Evolutionary conservation across 1,140 invertebrate species (phyloP).

Genomic region (Prorops nasuta): DNA sequence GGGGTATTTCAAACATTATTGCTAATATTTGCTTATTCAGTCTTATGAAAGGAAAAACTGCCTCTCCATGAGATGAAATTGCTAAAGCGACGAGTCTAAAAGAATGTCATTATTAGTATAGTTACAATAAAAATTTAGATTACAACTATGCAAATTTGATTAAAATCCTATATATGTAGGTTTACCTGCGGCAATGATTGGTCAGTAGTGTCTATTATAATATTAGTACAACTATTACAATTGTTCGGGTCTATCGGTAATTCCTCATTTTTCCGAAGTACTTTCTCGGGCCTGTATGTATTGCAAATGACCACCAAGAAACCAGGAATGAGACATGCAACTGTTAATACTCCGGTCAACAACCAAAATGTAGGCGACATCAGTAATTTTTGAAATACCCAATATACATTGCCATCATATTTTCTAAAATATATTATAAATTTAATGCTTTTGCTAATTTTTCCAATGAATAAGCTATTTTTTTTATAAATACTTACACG

Average conservation of each 20-base stretch:
- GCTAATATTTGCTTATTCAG: background rate
- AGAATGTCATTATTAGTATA: background rate
- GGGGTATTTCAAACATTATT: too few relatives aligned
- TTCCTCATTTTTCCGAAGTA: conserved; percentile 27
- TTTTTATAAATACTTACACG: conserved; percentile 55
- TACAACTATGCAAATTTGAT: background rate
- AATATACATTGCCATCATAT: conserved; percentile 63
- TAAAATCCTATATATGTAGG: background rate
- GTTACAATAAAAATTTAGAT: background rate
- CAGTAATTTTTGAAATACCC: conserved; percentile 63
- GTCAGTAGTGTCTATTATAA: background rate
- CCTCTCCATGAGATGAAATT: conserved; percentile 20
- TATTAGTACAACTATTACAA: background rate
- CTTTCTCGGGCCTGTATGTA: conserved; percentile 18
- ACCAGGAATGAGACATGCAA: conserved; percentile 64
- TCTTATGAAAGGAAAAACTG: conserved; percentile 12
- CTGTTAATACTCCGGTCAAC: conserved; percentile 57
- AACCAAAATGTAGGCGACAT: conserved; percentile 63
- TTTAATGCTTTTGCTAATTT: too few relatives aligned
- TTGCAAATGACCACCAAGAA: conserved; percentile 45
- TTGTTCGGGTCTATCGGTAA: background rate
- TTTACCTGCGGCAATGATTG: background rate
- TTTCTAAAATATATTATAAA: conserved; percentile 51
- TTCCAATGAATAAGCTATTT: too few relatives aligned
- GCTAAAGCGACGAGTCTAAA: conserved; percentile 1